These are phyloP conservation scores for Helicolenus hilgendorfi DNA, from an alignment of 2,797 vertebrate genomes.

Conservation along the genomic window DNA sequence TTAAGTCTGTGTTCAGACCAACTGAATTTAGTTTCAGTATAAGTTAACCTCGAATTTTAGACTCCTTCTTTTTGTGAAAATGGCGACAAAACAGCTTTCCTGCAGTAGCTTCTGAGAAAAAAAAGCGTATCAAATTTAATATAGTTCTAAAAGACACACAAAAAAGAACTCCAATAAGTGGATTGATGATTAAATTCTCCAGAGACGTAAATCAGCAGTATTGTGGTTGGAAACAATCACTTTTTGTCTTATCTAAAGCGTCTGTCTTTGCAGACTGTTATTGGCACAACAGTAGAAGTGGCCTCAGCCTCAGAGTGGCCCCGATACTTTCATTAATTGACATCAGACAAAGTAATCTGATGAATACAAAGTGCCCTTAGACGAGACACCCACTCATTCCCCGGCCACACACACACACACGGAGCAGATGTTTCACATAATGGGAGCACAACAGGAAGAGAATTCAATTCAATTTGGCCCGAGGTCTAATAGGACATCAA, in stretches of 20 bases:
- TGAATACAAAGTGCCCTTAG: constrained; percentile 62
- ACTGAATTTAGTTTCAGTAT: not conserved
- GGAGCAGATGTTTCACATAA: constrained; percentile 87
- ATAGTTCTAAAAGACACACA: not conserved
- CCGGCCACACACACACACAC: constrained; percentile 37
- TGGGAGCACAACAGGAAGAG: constrained; percentile 83
- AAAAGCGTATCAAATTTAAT: not conserved
- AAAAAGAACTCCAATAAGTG: constrained; percentile 7
- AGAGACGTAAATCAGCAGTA: not conserved
- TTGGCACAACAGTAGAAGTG: constrained; percentile 26
- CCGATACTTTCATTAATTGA: constrained; percentile 70
- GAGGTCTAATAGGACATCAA: constrained; percentile 85
- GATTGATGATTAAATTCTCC: constrained; percentile 20
- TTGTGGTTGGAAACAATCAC: not conserved
- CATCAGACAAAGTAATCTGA: constrained; percentile 72
- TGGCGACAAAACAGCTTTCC: not conserved
- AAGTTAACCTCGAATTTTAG: not conserved
- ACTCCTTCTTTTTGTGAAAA: not conserved
- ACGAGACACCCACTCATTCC: constrained; percentile 50
- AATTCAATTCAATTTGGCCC: constrained; percentile 84
- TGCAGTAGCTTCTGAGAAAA: not conserved
- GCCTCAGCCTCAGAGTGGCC: constrained; percentile 53
- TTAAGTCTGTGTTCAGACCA: not conserved
- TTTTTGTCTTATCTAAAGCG: not conserved
- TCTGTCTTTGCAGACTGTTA: constrained; percentile 8